Evolutionary conservation across 2,888 invertebrate genomes (phyloP).

Genomic region (Cantharis rustica): DNA sequence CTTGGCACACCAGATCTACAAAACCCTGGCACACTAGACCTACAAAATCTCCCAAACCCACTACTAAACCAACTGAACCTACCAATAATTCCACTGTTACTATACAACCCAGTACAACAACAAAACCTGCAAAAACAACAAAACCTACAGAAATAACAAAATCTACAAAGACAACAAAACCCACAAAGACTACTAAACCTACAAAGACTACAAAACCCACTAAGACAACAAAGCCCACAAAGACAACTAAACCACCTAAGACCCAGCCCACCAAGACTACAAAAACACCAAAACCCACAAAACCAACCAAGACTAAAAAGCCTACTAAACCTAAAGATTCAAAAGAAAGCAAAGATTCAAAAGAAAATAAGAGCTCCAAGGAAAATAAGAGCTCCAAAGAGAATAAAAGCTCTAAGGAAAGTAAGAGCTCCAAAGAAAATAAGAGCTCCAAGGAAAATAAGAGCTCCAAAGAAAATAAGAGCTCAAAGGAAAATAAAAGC

Average conservation of each 20-base stretch:
- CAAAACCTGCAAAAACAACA: neutral
- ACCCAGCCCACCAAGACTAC: neutral
- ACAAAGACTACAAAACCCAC: neutral
- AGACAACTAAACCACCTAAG: neutral
- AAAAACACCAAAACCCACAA: neutral
- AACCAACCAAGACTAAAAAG: neutral
- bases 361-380: neutral
- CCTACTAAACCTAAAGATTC: neutral
- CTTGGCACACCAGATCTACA: neutral
- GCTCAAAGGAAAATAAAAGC: neutral
- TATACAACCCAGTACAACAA: neutral
- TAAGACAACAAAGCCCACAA: neutral
- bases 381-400: no score
- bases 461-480: neutral
- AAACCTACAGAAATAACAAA: neutral
- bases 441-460: no score
- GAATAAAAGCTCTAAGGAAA: no score
- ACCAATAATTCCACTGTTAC: neutral
- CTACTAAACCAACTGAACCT: neutral
- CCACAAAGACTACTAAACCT: neutral
- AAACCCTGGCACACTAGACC: neutral
- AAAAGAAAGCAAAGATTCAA: neutral
- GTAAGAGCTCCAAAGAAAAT: no score
- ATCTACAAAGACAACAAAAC: neutral
- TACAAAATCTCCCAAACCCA: neutral